Evolutionary conservation across 2,797 vertebrate species (phyloP).

Genomic region (Gymnothorax javanicus): DNA sequence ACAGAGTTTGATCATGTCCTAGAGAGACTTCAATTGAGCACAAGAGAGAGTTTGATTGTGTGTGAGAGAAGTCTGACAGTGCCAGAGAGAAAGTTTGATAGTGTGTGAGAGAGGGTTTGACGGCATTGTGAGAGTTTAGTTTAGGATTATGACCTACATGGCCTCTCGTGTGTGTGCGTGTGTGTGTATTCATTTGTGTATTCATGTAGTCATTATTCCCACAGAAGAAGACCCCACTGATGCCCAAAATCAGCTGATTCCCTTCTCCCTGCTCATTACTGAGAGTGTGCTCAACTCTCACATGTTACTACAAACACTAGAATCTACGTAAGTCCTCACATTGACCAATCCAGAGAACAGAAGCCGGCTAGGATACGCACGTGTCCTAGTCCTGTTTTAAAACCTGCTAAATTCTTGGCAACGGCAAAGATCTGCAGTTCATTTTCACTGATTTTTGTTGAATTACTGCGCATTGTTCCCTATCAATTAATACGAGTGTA

Average conservation of each 20-base stretch:
- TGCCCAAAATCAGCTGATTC: slow-evolving; percentile 75
- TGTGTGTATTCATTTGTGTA: background rate
- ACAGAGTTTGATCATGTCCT: no score
- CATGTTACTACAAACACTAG: slow-evolving; percentile 81
- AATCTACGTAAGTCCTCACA: slow-evolving; percentile 79
- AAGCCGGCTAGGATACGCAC: background rate
- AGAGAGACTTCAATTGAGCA: no score
- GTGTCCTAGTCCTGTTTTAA: background rate
- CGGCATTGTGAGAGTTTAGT: no score
- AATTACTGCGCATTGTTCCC: no score
- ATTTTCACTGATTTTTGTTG: background rate
- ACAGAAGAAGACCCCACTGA: slow-evolving; percentile 14
- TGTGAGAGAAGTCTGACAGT: no score
- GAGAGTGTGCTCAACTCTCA: slow-evolving; percentile 81
- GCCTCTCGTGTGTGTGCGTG: background rate
- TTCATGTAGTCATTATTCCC: background rate
- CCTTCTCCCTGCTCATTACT: slow-evolving; percentile 83
- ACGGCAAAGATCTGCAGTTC: background rate
- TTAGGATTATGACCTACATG: no score
- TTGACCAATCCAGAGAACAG: background rate
- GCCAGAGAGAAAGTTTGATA: no score
- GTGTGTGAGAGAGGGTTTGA: no score
- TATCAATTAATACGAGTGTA: background rate
- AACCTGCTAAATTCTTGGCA: background rate
- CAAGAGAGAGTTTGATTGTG: no score